These are phyloP conservation scores for Caradrina kadenii DNA, from an alignment of 2,888 invertebrate genomes.

Conservation along the genomic window DNA sequence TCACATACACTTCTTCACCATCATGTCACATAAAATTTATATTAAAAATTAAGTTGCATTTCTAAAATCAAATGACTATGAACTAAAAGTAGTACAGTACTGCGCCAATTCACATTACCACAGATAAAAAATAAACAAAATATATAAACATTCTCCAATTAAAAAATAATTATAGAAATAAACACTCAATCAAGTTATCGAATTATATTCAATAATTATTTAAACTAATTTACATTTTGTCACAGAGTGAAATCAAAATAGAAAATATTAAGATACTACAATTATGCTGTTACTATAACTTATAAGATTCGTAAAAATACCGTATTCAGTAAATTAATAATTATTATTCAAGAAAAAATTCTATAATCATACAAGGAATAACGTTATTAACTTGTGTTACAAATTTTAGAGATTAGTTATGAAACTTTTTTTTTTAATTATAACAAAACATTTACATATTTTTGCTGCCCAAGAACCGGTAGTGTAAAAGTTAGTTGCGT, in stretches of 20 bases:
- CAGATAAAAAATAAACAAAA: slow-evolving; percentile 43
- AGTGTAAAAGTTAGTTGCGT: slow-evolving; percentile 15
- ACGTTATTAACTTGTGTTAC: background rate
- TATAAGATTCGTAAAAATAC: slow-evolving; percentile 21
- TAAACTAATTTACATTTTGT: slow-evolving; percentile 36
- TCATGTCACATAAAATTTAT: slow-evolving; percentile 48
- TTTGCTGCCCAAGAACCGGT: slow-evolving; percentile 23
- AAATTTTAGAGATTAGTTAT: slow-evolving; percentile 28
- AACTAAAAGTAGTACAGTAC: slow-evolving; percentile 52
- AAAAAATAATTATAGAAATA: slow-evolving; percentile 51
- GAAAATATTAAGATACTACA: slow-evolving; percentile 26
- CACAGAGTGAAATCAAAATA: slow-evolving; percentile 28
- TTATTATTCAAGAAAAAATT: slow-evolving; percentile 11
- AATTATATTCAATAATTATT: slow-evolving; percentile 52
- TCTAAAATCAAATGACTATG: slow-evolving; percentile 38
- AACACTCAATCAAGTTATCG: slow-evolving; percentile 50
- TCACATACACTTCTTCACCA: slow-evolving; percentile 18
- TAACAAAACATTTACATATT: slow-evolving; percentile 14
- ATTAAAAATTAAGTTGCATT: slow-evolving; percentile 36
- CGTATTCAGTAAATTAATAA: slow-evolving; percentile 10
- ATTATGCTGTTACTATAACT: slow-evolving; percentile 39
- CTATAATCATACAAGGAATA: slow-evolving; percentile 1
- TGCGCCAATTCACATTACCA: slow-evolving; percentile 45
- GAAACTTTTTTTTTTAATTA: slow-evolving; percentile 21
- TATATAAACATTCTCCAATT: slow-evolving; percentile 54